Conservation (phyloP, 2,797 vertebrate species). For the Pangasius larnaudii region DNA sequence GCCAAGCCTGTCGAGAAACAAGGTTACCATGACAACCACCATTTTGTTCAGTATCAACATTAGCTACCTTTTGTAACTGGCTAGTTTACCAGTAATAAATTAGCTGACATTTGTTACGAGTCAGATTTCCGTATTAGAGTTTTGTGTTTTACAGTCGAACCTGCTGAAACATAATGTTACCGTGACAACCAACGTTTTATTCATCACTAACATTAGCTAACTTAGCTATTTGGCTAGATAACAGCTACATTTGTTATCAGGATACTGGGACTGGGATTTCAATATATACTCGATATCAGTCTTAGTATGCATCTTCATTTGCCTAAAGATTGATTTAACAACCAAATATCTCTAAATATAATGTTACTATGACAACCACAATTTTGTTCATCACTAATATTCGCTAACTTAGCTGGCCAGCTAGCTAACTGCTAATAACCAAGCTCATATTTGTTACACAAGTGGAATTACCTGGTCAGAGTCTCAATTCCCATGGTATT, state of each 20-base stretch:
- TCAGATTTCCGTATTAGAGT: not conserved
- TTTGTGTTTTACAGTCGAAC: not conserved
- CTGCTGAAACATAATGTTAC: not conserved
- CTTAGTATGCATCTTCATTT: too few relatives aligned
- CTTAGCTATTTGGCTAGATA: too few relatives aligned
- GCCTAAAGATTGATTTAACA: too few relatives aligned
- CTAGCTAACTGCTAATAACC: not conserved
- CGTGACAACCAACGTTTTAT: too few relatives aligned
- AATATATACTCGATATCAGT: too few relatives aligned
- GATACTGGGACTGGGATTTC: too few relatives aligned
- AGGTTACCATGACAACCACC: conserved; percentile 3
- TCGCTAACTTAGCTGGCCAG: not conserved
- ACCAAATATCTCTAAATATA: too few relatives aligned
- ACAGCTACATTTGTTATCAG: too few relatives aligned
- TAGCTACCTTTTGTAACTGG: not conserved
- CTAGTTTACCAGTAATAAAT: not conserved
- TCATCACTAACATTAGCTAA: too few relatives aligned
- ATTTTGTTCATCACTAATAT: not conserved
- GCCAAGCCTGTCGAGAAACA: not conserved
- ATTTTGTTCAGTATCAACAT: not conserved
- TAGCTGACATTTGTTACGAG: not conserved
- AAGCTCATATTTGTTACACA: not conserved
- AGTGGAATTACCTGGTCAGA: too few relatives aligned
- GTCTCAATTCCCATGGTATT: too few relatives aligned
- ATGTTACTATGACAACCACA: not conserved